Conservation (phyloP, 2,888 invertebrate genomes). For the Formica aserva region DNA sequence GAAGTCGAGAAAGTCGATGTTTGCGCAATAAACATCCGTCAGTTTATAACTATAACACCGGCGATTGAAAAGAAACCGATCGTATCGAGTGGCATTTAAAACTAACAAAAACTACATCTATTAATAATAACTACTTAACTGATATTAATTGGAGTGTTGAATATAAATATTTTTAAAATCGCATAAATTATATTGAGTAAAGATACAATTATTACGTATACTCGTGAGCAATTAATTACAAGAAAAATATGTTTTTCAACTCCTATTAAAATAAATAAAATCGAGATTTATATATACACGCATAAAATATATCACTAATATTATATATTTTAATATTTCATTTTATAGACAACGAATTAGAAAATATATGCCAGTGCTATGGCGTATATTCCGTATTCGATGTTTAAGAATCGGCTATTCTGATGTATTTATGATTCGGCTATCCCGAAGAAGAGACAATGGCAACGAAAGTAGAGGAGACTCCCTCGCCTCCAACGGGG, state of each 20-base stretch:
- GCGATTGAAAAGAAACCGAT: neutral
- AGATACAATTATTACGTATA: neutral
- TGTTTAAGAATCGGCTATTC: neutral
- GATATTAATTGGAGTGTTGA: neutral
- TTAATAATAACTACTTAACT: neutral
- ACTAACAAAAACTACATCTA: neutral
- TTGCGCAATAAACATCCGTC: slow-evolving; percentile 25
- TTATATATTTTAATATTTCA: neutral
- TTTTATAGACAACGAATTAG: slow-evolving; percentile 3
- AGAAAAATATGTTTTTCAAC: neutral
- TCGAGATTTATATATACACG: neutral
- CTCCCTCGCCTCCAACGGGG: slow-evolving; percentile 44
- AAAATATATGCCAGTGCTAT: slow-evolving; percentile 6
- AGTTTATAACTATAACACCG: slow-evolving; percentile 10
- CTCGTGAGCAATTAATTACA: neutral
- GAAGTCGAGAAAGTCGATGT: slow-evolving; percentile 56
- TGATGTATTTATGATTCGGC: slow-evolving; percentile 64
- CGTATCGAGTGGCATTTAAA: neutral
- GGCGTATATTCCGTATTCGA: neutral
- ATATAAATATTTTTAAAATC: neutral
- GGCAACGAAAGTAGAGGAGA: slow-evolving; percentile 64
- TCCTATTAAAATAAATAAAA: neutral
- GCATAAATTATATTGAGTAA: neutral
- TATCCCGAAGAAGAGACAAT: slow-evolving; percentile 55
- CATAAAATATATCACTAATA: neutral